Conservation (phyloP, 2,888 invertebrate species). For the Drosophila picticornis region DNA sequence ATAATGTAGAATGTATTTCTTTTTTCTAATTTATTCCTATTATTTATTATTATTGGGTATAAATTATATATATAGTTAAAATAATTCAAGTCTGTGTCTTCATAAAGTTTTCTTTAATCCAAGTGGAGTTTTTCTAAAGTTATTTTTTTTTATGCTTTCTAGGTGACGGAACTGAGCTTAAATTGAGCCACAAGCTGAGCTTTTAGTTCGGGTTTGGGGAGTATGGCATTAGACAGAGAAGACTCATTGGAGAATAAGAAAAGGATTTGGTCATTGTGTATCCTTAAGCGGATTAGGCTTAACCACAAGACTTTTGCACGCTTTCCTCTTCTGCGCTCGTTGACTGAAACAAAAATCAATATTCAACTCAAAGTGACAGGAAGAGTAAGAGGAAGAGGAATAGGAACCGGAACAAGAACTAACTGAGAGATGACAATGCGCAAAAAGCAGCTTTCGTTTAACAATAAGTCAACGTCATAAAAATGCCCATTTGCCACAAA, state of each 20-base stretch:
- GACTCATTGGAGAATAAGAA: background rate
- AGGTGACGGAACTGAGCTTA: too few relatives aligned
- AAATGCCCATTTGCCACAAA: conserved; percentile 5
- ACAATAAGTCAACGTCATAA: conserved; percentile 36
- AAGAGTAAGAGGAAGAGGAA: background rate
- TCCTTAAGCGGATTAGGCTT: conserved; percentile 36
- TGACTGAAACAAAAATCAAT: conserved; percentile 19
- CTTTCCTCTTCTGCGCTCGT: background rate
- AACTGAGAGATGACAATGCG: conserved; percentile 24
- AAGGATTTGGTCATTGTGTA: background rate
- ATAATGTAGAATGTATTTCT: too few relatives aligned
- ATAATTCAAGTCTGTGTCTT: background rate
- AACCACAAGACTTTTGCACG: background rate
- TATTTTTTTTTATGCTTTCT: too few relatives aligned
- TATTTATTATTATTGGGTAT: too few relatives aligned
- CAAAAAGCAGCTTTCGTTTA: conserved; percentile 19
- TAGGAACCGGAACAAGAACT: too few relatives aligned
- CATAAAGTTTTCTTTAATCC: background rate
- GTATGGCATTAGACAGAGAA: background rate
- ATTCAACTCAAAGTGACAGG: background rate
- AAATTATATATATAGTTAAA: background rate
- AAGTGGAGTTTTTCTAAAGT: background rate
- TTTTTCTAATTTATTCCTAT: too few relatives aligned
- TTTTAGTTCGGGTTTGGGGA: too few relatives aligned
- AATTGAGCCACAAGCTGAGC: background rate